phyloP scores from a whole-genome alignment of 64 coral and sea anemone genomes.

The Pachyseris speciosa region DNA sequence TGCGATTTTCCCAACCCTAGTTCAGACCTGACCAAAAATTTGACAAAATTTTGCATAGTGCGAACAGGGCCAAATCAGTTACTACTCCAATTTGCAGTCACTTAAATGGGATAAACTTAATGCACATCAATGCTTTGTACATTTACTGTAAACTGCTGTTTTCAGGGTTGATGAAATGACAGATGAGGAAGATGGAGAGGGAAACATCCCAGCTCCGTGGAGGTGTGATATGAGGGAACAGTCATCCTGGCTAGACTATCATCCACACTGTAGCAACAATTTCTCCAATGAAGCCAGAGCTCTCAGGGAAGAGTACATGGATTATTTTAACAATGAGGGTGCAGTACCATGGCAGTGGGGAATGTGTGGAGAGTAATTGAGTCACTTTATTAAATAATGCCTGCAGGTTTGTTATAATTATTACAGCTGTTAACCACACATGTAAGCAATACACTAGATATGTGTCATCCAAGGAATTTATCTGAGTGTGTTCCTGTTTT shows the following conservation, averaged over 20 bases:
- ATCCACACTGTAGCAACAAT: background rate
- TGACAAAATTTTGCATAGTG: too few relatives aligned
- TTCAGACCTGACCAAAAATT: too few relatives aligned
- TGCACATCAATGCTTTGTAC: too few relatives aligned
- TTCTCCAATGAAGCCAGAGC: background rate
- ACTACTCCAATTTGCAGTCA: too few relatives aligned
- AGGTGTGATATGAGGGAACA: background rate
- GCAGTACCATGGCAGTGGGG: constrained; percentile 31
- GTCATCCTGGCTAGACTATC: background rate
- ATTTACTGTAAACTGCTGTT: too few relatives aligned
- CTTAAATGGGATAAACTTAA: too few relatives aligned
- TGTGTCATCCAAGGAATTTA: background rate
- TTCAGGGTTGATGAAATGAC: too few relatives aligned
- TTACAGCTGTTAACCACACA: background rate
- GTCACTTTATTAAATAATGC: too few relatives aligned
- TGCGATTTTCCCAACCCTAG: too few relatives aligned
- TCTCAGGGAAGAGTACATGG: background rate
- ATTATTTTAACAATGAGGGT: background rate
- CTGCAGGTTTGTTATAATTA: background rate
- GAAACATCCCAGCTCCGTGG: background rate
- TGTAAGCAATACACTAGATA: background rate
- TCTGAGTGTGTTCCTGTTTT: background rate
- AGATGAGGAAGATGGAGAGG: too few relatives aligned
- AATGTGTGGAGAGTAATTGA: background rate
- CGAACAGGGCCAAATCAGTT: too few relatives aligned